phyloP scores from a whole-genome alignment of 2,113 vertebrate species.

The Chiloscyllium plagiosum region DNA sequence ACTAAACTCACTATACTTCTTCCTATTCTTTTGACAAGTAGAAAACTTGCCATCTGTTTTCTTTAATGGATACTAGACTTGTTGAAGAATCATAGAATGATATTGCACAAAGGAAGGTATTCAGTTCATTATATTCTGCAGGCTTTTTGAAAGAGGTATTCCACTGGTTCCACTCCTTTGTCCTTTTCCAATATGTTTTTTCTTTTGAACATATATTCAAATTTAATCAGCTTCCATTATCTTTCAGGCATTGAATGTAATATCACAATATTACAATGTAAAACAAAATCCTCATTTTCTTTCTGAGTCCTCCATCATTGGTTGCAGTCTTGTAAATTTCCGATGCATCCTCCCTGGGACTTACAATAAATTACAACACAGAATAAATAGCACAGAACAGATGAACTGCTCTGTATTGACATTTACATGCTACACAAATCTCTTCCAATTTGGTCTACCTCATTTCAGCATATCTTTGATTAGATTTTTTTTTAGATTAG shows the following conservation, averaged over 20 bases:
- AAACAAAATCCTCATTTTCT: not conserved
- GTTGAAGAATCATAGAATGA: not conserved
- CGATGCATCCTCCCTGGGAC: too few species aligned
- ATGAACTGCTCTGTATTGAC: too few species aligned
- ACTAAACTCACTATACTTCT: not conserved
- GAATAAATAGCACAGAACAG: too few species aligned
- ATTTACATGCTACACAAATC: too few species aligned
- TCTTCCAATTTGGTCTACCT: too few species aligned
- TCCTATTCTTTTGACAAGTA: not conserved
- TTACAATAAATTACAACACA: too few species aligned
- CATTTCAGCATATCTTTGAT: too few species aligned
- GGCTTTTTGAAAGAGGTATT: not conserved
- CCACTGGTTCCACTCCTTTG: not conserved
- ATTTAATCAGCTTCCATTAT: not conserved
- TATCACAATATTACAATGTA: not conserved
- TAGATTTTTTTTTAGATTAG: too few species aligned
- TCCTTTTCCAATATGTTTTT: not conserved
- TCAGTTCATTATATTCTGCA: not conserved
- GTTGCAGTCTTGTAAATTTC: too few species aligned
- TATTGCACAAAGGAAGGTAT: not conserved
- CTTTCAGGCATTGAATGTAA: not conserved
- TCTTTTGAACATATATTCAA: not conserved
- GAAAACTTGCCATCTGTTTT: not conserved
- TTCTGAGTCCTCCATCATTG: too few species aligned
- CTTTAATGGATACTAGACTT: not conserved